Base-by-base conservation (phyloP, 2,888 invertebrate genomes). In the Drosophila paramelanica region DNA sequence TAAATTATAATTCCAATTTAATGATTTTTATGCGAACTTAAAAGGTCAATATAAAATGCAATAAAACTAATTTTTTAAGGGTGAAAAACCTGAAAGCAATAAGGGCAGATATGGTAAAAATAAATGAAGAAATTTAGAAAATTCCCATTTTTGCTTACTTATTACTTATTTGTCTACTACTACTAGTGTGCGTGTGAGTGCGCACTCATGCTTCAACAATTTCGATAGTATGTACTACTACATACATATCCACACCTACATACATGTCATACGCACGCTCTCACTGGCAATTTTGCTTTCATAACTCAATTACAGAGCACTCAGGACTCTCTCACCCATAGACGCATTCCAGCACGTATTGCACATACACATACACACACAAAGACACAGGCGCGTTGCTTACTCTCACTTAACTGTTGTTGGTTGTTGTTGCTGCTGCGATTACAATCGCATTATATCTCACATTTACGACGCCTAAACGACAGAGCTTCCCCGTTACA, bases 391-490 rank as follows among this genome's bases (percentile, higher is more conserved):
- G 13, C 33, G 31, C 50, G 31, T 57, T 65, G 27, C 36, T 27
- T 27, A 47, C 46, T 47, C 31, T 25, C 25, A 17, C 8, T 49
- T 17, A 42, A 41, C 55, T 67, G 52, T 52, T 55, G 46, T 39
- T 73, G 42, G 43, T 45, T 64, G 56, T 11, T 68, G 51, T 27
- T 55, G 23, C 25, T 38, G 25, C 60, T 61, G 58, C 67, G 57
- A 68, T 65, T 69, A 60, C 69, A 73, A 77, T 76, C 77, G 69
- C 56, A 62, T 59, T 68, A 68, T 58, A 59, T 61, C 39, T 36
- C 64, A 77, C 77, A 58, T 62, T 74, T 70, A 60, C 74, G 70
- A 62, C 75, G 71, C 75, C 62, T 57, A 31, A 64, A 46, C 23
- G 56, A 61, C 56, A 57, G 52, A 52, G 42, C 25, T 43, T n/a